phyloP scores from a whole-genome alignment of 2,797 vertebrate species.

The Falco rusticolus region DNA sequence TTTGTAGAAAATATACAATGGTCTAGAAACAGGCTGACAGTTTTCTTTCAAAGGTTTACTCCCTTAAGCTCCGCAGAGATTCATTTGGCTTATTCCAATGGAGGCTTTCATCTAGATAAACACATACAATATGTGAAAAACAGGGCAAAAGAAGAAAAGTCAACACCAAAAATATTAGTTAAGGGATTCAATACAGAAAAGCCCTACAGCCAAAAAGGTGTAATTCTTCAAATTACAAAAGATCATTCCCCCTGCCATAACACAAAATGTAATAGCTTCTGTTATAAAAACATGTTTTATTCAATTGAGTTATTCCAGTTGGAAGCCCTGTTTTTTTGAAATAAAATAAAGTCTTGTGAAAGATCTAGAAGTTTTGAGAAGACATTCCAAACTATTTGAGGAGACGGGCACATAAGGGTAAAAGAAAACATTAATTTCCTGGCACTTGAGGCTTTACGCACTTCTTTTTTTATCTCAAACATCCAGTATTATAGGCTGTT shows the following conservation, averaged over 20 bases:
- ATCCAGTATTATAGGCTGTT: not conserved
- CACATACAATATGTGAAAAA: not conserved
- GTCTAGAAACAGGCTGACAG: not conserved
- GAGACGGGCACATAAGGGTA: not conserved
- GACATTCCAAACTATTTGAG: not conserved
- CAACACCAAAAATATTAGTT: not conserved
- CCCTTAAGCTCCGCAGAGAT: not conserved
- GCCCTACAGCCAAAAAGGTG: not conserved
- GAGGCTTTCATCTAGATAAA: not conserved
- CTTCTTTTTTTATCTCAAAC: constrained; percentile 1
- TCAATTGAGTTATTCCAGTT: not conserved
- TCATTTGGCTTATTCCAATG: not conserved
- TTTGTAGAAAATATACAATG: not conserved
- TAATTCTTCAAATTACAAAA: not conserved
- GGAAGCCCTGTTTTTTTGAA: not conserved
- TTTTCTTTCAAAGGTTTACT: not conserved
- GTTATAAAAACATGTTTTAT: not conserved
- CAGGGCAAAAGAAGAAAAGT: not conserved
- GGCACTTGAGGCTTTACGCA: not conserved
- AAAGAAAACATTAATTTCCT: constrained; percentile 4
- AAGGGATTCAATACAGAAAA: not conserved
- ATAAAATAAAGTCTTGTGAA: not conserved
- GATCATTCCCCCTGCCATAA: not conserved
- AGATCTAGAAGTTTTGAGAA: not conserved
- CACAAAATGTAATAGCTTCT: not conserved